phyloP scores from a whole-genome alignment of 2,113 vertebrate species.

The Cairina moschata region DNA sequence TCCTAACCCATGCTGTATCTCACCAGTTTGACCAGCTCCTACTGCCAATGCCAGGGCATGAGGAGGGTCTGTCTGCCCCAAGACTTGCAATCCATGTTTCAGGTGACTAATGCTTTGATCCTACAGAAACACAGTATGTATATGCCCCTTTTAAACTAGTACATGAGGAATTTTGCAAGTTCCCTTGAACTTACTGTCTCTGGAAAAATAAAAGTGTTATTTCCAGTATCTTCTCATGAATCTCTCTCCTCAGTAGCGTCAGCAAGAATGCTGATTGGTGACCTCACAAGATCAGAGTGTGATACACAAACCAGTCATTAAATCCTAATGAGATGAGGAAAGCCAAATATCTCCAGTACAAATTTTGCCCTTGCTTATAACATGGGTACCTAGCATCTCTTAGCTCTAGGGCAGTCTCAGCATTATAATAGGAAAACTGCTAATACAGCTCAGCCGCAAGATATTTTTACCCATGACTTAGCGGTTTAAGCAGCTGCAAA shows the following conservation, averaged over 20 bases:
- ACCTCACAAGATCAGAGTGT: background rate
- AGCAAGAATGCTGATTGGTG: background rate
- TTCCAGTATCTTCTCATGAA: background rate
- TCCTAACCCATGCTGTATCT: accelerated
- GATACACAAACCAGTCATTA: background rate
- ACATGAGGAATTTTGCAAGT: background rate
- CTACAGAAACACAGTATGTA: background rate
- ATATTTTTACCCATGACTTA: background rate
- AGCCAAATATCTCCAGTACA: background rate
- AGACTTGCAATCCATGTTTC: background rate
- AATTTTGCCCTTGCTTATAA: background rate
- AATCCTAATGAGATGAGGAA: background rate
- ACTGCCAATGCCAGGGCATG: background rate
- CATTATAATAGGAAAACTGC: background rate
- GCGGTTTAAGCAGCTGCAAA: background rate
- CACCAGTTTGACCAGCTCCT: background rate
- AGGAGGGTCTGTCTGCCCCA: background rate
- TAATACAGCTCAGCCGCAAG: background rate
- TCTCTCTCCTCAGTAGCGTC: background rate
- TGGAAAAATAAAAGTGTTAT: background rate
- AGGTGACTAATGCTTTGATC: background rate
- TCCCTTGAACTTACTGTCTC: background rate
- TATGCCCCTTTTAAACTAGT: background rate
- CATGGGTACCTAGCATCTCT: background rate
- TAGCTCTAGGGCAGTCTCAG: background rate